Evolutionary conservation across 2,113 vertebrate genomes (phyloP), one percentile per base, ranked within the genome.

Genomic region (Phrynocephalus versicolor): DNA sequence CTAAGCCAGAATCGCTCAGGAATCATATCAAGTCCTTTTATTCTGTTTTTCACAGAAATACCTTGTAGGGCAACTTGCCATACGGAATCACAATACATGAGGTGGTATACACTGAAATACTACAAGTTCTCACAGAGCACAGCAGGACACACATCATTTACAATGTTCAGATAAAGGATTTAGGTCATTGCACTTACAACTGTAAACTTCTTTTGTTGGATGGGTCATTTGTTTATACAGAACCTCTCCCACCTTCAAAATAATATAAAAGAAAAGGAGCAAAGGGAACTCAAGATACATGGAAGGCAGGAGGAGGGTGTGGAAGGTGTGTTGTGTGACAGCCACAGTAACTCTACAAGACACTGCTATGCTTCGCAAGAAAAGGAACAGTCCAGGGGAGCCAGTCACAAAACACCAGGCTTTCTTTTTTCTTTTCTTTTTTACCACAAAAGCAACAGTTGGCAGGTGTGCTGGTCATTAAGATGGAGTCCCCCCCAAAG

Each of bases 111-210:
- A 98, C 96, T 96, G 97, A 97, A 97, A 96, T 98, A 98, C 97
- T 97, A 97, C 97, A 95, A 96, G 97, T 97, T 96, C 97, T 97
- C 97, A 99, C 97, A 97, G 97, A 97, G 97, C 97, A 99, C 97
- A 97, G 95, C 96, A 97, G 97, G 97, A 98, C 97, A 94, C 97
- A 98, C 97, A 97, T 97, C 93, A 95, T 97, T 97, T 97, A 99
- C 98, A 97, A 98, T 97, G 97, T 95, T 98, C 97, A 97, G 96
- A 97, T 97, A 97, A 96, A 97, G 96, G 96, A 97, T 97, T 92
- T 91, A 96, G 96, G 95, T 97, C 97, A 97, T 97, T 97, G 96
- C 97, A 96, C 97, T 97, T 95, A 97, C 97, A 96, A 97, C 97
- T 97, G 97, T 96, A 96, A 96, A 96, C 92, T 89, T 95, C 94